Percentiles rank a stretch among this genome's conserved stretches.
phyloP scores from a whole-genome alignment of 2,113 vertebrate genomes.

The Dromiciops gliroides region DNA sequence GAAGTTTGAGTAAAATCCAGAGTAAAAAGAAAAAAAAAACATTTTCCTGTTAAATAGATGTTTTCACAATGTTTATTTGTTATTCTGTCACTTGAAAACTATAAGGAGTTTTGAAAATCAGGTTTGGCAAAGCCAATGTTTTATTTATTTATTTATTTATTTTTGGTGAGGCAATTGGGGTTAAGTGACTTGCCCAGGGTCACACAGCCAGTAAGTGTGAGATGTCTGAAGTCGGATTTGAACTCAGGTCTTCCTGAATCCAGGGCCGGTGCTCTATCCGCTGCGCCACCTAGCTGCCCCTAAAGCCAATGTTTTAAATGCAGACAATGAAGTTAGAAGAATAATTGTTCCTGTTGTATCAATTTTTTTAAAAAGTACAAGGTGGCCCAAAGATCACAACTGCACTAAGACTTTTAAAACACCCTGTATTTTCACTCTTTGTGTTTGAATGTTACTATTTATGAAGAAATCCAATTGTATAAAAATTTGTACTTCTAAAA shows the following conservation, averaged over 20 bases:
- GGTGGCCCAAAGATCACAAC: constrained; percentile 13
- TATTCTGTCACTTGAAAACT: background rate
- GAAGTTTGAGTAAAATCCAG: background rate
- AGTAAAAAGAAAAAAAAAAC: background rate
- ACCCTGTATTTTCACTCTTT: constrained; percentile 16
- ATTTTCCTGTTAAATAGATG: background rate
- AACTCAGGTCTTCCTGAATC: too few species aligned
- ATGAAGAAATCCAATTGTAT: constrained; percentile 3
- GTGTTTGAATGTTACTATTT: background rate
- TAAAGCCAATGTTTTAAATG: constrained; percentile 34
- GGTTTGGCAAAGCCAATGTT: constrained; percentile 12
- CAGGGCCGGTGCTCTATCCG: too few species aligned
- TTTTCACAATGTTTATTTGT: background rate
- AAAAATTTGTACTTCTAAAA: background rate
- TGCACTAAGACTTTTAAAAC: constrained; percentile 22
- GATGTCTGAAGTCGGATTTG: too few species aligned
- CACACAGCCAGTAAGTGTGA: too few species aligned
- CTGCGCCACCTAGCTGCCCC: too few species aligned
- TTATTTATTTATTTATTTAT: too few species aligned
- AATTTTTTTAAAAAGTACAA: background rate
- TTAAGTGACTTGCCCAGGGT: too few species aligned
- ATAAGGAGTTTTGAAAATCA: constrained; percentile 17
- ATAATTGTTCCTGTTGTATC: background rate
- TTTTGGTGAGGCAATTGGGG: too few species aligned
- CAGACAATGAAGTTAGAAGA: constrained; percentile 15